Evolutionary conservation across 2,113 vertebrate species (phyloP), one percentile per base, ranked within the genome.

Genomic region (Laticauda laticaudata): DNA sequence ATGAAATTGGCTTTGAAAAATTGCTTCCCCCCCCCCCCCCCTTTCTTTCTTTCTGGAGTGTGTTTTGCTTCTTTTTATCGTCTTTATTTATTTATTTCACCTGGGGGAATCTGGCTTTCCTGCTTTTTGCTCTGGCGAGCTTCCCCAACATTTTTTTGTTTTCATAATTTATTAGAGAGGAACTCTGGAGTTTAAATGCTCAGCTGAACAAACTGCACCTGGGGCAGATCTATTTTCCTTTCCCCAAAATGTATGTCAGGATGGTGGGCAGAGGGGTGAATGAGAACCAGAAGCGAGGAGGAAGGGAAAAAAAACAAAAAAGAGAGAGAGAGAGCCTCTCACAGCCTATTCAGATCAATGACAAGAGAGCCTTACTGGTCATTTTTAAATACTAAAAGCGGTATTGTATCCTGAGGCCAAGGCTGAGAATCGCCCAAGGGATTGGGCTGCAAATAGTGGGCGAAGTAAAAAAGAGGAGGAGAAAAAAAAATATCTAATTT

Each of bases 21-120:
- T 29, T 4, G 3, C 1, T 2, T 69, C 3, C 0, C 2, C 8
- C 48, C 7, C 7, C 0, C 7, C 6, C 6, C 8, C 8, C 45
- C 48, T 51, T 29, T 61, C 10, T 24, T 61, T 9, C 57, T 11
- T 75, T 14, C 64, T 75, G 14, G 64, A 75, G n/a, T 6, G 14
- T 75, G 48, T 51, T 75, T 75, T n/a, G 64, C 12, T 75, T 39
- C n/a, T 75, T 75, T 75, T 75, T 34, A 75, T n/a, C 69, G 2
- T 75, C 69, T 75, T 34, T 75, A 75, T 34, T 75, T 75, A 75
- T 75, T 75, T 34, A 75, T 75, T 18, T 18, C n/a, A 34, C 69
- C 69, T 75, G 48, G 87, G 87, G 53, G 26, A 45, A 7, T 87
- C 48, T 2, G 1, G 1, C 54, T 57, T 56, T 51, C 88, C 55